Percentiles rank a stretch among this genome's conserved stretches.
Conservation (phyloP, 2,113 vertebrate genomes). For the Eolophus roseicapilla region DNA sequence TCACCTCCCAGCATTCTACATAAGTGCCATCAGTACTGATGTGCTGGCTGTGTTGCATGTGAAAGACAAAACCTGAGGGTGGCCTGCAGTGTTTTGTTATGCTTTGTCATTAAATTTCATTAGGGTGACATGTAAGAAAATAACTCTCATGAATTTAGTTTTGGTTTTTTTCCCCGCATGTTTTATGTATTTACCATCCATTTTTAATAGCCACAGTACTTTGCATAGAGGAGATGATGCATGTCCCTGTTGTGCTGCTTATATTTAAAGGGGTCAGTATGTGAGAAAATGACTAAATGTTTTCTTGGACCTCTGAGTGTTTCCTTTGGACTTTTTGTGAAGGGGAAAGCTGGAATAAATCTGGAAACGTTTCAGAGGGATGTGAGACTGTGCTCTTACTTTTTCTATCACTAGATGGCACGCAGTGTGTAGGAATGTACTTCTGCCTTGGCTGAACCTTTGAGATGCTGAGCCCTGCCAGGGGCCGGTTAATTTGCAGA, state of each 20-base stretch:
- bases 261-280: not conserved
- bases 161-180: rapidly evolving
- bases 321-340: not conserved
- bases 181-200: not conserved
- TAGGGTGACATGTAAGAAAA: not conserved
- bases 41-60: rapidly evolving
- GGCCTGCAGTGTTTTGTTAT: not conserved
- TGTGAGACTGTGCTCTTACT: not conserved
- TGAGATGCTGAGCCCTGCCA: not conserved
- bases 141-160: rapidly evolving
- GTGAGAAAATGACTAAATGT: rapidly evolving
- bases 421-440: not conserved
- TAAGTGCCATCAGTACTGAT: rapidly evolving
- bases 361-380: not conserved
- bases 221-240: not conserved
- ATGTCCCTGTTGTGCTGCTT: not conserved
- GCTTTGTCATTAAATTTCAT: not conserved
- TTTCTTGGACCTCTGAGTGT: rapidly evolving
- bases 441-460: not conserved
- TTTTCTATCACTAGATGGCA: conserved; percentile 70
- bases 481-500: not conserved
- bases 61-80: not conserved
- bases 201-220: not conserved
- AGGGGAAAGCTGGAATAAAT: not conserved
- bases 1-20: not conserved